Conservation (phyloP, 2,888 invertebrate genomes). For the Epistrophella euchroma region DNA sequence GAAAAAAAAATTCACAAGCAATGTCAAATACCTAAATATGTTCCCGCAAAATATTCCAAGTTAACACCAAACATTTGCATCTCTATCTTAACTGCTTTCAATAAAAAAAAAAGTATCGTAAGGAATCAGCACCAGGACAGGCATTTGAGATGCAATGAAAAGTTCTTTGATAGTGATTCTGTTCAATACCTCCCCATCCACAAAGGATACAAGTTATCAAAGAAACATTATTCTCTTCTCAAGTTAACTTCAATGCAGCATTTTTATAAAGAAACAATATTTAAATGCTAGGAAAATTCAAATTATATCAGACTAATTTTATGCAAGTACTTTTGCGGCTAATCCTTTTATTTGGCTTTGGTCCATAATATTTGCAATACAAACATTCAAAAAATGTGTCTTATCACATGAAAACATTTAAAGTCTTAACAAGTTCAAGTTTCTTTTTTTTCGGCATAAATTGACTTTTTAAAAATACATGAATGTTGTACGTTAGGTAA, state of each 20-base stretch:
- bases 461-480: neutral
- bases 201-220: neutral
- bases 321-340: neutral
- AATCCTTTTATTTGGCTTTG: conserved; percentile 7
- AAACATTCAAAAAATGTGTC: neutral
- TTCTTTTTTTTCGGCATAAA: neutral
- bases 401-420: conserved; percentile 14
- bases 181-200: neutral
- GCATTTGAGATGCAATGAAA: neutral
- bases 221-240: neutral
- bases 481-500: neutral
- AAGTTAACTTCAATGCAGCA: neutral
- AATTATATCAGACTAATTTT: conserved; percentile 9
- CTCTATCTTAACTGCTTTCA: too few species aligned
- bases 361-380: conserved; percentile 7
- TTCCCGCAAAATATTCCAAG: too few species aligned
- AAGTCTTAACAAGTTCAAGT: neutral
- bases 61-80: too few species aligned
- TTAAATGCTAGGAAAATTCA: neutral
- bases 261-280: neutral
- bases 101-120: too few species aligned
- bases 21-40: too few species aligned
- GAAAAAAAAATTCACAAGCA: too few species aligned
- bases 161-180: neutral
- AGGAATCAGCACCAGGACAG: too few species aligned